A percentile compares a stretch with the other conserved stretches of the same genome.
Conservation (phyloP, 2,797 vertebrate genomes). For the Acipenser ruthenus region DNA sequence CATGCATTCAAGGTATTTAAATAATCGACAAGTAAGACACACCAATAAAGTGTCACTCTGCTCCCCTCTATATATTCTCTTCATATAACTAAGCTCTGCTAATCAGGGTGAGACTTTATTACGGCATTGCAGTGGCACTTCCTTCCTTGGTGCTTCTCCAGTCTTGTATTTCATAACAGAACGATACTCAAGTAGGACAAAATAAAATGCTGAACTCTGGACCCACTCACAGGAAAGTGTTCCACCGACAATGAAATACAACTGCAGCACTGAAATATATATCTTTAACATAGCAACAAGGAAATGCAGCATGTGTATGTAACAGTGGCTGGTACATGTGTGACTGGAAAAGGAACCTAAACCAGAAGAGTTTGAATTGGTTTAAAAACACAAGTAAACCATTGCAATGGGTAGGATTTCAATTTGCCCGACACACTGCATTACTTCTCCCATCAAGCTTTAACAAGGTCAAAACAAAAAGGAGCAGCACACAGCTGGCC, state of each 20-base stretch:
- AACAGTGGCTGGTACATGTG: neutral
- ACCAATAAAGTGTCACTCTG: neutral
- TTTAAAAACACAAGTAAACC: constrained; percentile 3
- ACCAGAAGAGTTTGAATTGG: constrained; percentile 11
- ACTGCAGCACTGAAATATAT: neutral
- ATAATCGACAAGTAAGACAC: neutral
- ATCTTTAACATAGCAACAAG: constrained; percentile 32
- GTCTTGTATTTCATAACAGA: constrained; percentile 13
- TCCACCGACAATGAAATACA: neutral
- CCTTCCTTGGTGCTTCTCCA: constrained; percentile 36
- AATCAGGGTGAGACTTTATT: constrained; percentile 43
- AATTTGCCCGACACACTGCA: constrained; percentile 11
- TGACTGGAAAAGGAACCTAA: constrained; percentile 27
- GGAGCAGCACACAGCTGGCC: constrained; percentile 24
- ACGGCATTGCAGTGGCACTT: constrained; percentile 68
- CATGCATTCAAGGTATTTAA: constrained; percentile 6
- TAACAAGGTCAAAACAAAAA: constrained; percentile 15
- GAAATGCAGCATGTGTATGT: constrained; percentile 59
- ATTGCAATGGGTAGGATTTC: constrained; percentile 1
- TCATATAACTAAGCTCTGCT: constrained; percentile 55
- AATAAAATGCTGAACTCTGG: constrained; percentile 26
- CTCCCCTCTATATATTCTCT: neutral
- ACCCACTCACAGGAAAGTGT: constrained; percentile 29
- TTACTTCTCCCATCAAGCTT: constrained; percentile 20
- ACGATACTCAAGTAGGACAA: neutral